Base-by-base conservation (phyloP, 2,797 vertebrate species). In the Chelidonichthys spinosus region DNA sequence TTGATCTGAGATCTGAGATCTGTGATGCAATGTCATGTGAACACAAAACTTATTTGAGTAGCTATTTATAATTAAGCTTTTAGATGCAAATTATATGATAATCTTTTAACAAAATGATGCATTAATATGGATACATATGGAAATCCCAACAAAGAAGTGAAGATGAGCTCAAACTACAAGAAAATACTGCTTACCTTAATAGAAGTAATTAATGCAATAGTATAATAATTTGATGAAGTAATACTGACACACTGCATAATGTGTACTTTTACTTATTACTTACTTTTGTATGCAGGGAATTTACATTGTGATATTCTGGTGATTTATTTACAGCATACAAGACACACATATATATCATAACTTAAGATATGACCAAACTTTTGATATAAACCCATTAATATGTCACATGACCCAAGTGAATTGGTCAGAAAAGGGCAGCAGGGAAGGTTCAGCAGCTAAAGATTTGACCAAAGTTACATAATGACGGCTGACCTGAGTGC, bases 401-500 rank as follows among this genome's bases (percentile, higher is more conserved):
- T 55, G 33, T 55, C 5, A 47, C 58, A 37, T 60, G 33, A 46
- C 18, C 78, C 13, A 10, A 40, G 39, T 40, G 58, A 63, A 63
- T 15, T 14, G 11, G 7, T 32, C 50, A 13, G 25, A 78, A 65
- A 74, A 61, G 10, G 52, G 33, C 35, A 67, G 7, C 9, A 11
- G 4, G 6, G 14, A 25, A 58, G 14, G 25, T 35, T 33, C 1
- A 36, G 2, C 35, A 25, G 36, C 70, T 18, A 36, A 25, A 53
- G 17, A 74, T 40, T 42, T 40, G 14, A 68, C 5, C 25, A 53
- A 37, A 25, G 59, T 62, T 79, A 77, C 13, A 7, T 74, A 74
- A 78, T 40, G 53, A 76, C n/a, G 25, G 17, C n/a, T 61, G 84
- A 79, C 79, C 82, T 11, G 6, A 61, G 59, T 1, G 42, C 37